Evolutionary conservation across 2,888 invertebrate genomes (phyloP).

Genomic region (Andrena chrysosceles): DNA sequence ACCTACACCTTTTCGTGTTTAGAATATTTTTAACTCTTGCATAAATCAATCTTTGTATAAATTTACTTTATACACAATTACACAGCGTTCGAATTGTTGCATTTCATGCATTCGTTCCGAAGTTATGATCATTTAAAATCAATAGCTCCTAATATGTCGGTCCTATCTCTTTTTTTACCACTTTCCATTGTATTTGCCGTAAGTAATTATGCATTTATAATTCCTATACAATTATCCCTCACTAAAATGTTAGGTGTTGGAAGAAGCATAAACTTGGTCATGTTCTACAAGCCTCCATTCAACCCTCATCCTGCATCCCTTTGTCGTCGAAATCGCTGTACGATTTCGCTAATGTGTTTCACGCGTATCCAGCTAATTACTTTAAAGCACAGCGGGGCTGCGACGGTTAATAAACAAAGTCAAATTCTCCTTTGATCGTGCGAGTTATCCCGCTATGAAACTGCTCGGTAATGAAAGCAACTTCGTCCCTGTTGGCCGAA

Average conservation of each 20-base stretch:
- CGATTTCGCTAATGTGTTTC: conserved; percentile 27
- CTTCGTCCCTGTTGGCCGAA: conserved; percentile 32
- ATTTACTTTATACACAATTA: no score
- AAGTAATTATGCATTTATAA: no score
- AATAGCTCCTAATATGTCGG: no score
- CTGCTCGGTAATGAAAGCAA: conserved; percentile 58
- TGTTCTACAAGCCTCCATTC: no score
- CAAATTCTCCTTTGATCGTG: conserved; percentile 62
- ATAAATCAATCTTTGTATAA: neutral
- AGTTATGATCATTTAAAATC: no score
- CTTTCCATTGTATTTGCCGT: no score
- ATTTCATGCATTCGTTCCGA: no score
- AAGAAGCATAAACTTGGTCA: no score
- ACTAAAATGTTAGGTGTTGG: no score
- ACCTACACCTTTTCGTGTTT: neutral
- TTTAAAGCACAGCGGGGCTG: conserved; percentile 35
- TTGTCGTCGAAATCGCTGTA: neutral
- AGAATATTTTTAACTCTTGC: neutral
- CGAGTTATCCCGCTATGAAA: conserved; percentile 25
- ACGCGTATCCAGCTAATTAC: conserved; percentile 40
- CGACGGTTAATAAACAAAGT: conserved; percentile 52
- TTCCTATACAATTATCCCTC: no score
- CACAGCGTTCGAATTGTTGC: no score
- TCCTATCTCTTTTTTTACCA: no score
- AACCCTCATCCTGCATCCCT: neutral